A percentile compares a stretch with the other conserved stretches of the same genome.
Evolutionary conservation across 2,797 vertebrate genomes (phyloP).

Genomic region (Forpus xanthops): DNA sequence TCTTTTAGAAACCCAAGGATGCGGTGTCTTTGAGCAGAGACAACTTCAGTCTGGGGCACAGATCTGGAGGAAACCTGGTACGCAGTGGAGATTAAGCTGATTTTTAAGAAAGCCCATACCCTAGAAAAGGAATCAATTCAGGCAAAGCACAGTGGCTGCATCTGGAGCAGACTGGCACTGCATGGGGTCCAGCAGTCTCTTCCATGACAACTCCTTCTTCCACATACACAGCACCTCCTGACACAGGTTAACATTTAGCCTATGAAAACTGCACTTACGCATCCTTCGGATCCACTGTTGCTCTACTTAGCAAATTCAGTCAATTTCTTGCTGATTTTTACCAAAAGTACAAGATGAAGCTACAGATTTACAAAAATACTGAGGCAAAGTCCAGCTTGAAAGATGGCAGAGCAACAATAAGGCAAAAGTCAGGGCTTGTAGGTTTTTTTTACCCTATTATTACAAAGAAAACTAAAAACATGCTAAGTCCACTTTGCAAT

Average conservation of each 20-base stretch:
- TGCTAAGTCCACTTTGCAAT: not conserved
- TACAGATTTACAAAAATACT: not conserved
- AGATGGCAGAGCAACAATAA: not conserved
- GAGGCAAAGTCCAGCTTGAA: slow-evolving; percentile 7
- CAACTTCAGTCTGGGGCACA: not conserved
- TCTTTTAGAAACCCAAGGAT: not conserved
- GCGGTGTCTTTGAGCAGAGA: not conserved
- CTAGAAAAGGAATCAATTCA: not conserved
- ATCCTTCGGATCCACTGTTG: not conserved
- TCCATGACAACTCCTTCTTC: not conserved
- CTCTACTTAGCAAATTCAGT: not conserved
- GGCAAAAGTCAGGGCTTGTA: slow-evolving; percentile 12
- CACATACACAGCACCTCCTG: not conserved
- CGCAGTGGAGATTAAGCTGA: not conserved
- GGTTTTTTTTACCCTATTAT: not conserved
- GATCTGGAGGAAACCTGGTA: not conserved
- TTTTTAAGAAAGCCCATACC: not conserved
- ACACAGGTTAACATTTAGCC: not conserved
- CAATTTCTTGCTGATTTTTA: slow-evolving; percentile 16
- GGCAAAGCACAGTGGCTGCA: not conserved
- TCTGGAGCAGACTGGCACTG: not conserved
- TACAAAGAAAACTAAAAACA: not conserved
- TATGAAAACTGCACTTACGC: not conserved
- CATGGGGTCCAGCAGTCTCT: not conserved
- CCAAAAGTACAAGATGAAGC: not conserved